phyloP scores from a whole-genome alignment of 2,797 vertebrate genomes.

The Crocidura indochinensis region DNA sequence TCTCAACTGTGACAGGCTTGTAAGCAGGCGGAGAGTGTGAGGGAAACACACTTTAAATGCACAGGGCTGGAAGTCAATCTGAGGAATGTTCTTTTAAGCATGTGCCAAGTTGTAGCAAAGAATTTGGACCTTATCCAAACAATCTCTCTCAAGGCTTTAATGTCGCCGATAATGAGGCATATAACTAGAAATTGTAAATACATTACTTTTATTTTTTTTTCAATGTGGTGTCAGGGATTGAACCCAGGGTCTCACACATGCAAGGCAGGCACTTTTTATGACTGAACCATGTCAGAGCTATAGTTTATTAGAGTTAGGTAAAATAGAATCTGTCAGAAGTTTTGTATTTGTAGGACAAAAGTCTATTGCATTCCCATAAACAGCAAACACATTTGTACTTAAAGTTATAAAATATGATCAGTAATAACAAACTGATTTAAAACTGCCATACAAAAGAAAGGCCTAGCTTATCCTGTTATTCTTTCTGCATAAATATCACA shows the following conservation, averaged over 20 bases:
- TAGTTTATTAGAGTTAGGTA: not conserved
- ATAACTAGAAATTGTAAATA: slow-evolving; percentile 18
- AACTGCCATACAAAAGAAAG: not conserved
- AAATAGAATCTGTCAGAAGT: slow-evolving; percentile 20
- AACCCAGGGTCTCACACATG: too few relatives aligned
- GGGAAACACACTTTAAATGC: slow-evolving; percentile 29
- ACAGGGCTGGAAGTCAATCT: not conserved
- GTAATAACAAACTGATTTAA: not conserved
- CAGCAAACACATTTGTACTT: not conserved
- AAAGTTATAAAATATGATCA: not conserved
- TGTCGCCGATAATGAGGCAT: not conserved
- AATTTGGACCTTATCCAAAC: slow-evolving; percentile 18
- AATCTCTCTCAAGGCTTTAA: not conserved
- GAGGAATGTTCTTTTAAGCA: slow-evolving; percentile 8
- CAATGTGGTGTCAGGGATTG: too few relatives aligned
- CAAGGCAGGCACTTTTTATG: too few relatives aligned
- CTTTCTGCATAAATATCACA: not conserved
- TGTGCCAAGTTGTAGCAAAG: not conserved
- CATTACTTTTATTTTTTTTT: not conserved
- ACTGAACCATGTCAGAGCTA: too few relatives aligned
- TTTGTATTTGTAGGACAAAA: not conserved
- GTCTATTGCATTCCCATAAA: not conserved
- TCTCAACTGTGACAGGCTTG: not conserved
- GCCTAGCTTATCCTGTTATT: not conserved
- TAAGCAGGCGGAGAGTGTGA: not conserved